Percentiles rank a stretch among this genome's conserved stretches.
These are phyloP conservation scores for Sinonovacula constricta DNA, from an alignment of 1,140 invertebrate species.

Conservation along the genomic window DNA sequence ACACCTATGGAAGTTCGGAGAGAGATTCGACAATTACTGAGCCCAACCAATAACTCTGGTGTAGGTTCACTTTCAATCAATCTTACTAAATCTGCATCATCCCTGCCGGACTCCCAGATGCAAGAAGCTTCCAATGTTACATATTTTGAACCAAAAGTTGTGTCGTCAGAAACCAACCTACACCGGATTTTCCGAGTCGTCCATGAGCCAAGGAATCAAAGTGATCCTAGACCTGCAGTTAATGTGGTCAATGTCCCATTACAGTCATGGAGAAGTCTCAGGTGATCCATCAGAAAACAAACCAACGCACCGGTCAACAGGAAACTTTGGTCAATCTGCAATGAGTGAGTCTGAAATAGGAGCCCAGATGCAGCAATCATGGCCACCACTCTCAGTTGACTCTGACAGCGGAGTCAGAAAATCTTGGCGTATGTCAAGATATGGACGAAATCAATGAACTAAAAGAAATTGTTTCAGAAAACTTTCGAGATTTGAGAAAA, in stretches of 20 bases:
- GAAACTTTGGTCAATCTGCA: no score
- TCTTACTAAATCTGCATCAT: slow-evolving; percentile 54
- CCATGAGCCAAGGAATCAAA: slow-evolving; percentile 53
- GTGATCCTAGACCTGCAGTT: background rate
- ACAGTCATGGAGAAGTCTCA: background rate
- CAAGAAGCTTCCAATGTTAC: slow-evolving; percentile 10
- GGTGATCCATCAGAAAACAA: background rate
- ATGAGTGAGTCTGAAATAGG: slow-evolving; percentile 51
- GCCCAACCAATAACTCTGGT: slow-evolving; percentile 38
- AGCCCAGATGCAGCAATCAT: slow-evolving; percentile 56
- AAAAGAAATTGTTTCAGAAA: slow-evolving; percentile 63
- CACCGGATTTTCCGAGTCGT: slow-evolving; percentile 68
- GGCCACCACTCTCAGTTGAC: slow-evolving; percentile 54
- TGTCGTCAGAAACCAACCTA: slow-evolving; percentile 65
- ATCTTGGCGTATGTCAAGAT: slow-evolving; percentile 58
- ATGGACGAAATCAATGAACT: slow-evolving; percentile 72
- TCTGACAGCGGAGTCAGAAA: slow-evolving; percentile 48
- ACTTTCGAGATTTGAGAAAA: slow-evolving; percentile 62
- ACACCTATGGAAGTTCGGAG: slow-evolving; percentile 43
- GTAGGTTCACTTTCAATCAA: slow-evolving; percentile 54
- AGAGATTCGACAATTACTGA: slow-evolving; percentile 41
- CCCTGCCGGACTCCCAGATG: slow-evolving; percentile 37
- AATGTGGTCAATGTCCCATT: background rate
- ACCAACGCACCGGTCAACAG: background rate
- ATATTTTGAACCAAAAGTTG: slow-evolving; percentile 60